phyloP scores from a whole-genome alignment of 2,797 vertebrate species.

The Myotis vivesi region DNA sequence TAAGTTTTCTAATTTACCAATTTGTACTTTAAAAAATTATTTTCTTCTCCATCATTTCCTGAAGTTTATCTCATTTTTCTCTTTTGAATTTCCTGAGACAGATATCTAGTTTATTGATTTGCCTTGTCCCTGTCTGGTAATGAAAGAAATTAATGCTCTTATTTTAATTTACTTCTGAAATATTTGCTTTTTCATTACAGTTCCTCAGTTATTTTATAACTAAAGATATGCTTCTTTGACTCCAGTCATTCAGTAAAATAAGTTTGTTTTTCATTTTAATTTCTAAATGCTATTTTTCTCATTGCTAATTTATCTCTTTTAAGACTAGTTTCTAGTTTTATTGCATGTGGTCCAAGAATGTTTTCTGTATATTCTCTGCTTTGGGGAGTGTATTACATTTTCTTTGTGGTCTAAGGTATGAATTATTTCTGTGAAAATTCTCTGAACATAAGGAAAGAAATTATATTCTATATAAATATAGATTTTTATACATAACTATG shows the following conservation, averaged over 20 bases:
- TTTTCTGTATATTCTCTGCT: constrained; percentile 24
- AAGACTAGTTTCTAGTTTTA: constrained; percentile 12
- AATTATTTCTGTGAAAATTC: constrained; percentile 30
- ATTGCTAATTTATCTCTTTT: constrained; percentile 11
- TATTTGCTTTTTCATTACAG: not conserved
- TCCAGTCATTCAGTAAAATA: not conserved
- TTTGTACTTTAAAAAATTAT: not conserved
- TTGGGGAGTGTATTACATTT: constrained; percentile 3
- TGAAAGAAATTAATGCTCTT: constrained; percentile 22
- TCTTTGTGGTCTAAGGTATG: not conserved
- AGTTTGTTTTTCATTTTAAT: constrained; percentile 33
- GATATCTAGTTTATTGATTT: constrained; percentile 29
- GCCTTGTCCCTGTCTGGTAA: not conserved
- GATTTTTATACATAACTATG: not conserved
- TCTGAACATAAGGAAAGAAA: not conserved
- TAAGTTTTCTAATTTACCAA: constrained; percentile 9
- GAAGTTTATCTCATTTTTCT: not conserved
- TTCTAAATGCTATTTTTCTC: not conserved
- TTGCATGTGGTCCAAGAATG: not conserved
- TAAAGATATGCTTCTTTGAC: constrained; percentile 1
- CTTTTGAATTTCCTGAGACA: constrained; percentile 12
- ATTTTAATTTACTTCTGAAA: constrained; percentile 34
- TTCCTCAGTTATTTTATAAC: not conserved
- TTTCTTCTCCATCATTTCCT: not conserved
- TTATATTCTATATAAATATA: not conserved